Conservation (phyloP, 92 coral and sea anemone species). For the Umimayanthus kanabou region DNA sequence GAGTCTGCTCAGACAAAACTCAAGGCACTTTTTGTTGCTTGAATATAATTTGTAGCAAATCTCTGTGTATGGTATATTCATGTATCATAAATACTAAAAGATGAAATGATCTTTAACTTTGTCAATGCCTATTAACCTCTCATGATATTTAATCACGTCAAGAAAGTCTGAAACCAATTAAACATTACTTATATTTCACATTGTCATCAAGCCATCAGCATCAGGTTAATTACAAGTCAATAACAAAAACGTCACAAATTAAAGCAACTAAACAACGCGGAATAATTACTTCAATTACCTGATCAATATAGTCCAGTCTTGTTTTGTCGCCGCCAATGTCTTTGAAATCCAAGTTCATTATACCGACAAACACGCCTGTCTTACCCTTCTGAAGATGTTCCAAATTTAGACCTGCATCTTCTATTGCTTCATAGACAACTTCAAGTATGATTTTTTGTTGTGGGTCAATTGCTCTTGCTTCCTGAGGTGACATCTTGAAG, state of each 20-base stretch:
- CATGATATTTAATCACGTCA: too few species aligned
- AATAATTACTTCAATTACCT: not conserved
- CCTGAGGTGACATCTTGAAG: slow-evolving; percentile 51
- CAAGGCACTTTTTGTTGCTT: too few species aligned
- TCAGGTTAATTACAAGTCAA: too few species aligned
- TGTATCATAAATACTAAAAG: too few species aligned
- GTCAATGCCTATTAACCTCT: too few species aligned
- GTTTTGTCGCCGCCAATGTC: not conserved
- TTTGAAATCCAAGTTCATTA: slow-evolving; percentile 48
- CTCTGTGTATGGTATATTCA: too few species aligned
- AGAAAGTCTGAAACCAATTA: too few species aligned
- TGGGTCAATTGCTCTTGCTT: slow-evolving; percentile 47
- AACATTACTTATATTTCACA: too few species aligned
- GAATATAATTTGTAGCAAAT: too few species aligned
- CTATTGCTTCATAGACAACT: slow-evolving; percentile 54
- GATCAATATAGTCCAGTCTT: not conserved
- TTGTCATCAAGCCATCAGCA: too few species aligned
- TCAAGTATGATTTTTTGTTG: slow-evolving; percentile 51
- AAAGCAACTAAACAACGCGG: not conserved
- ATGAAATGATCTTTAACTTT: too few species aligned
- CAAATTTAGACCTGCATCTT: slow-evolving; percentile 47
- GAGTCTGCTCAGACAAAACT: too few species aligned
- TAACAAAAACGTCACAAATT: not conserved
- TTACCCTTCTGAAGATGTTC: slow-evolving; percentile 44
- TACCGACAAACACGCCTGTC: slow-evolving; percentile 53